phyloP scores from a whole-genome alignment of 2,888 invertebrate genomes.

The Phengaris alcon region DNA sequence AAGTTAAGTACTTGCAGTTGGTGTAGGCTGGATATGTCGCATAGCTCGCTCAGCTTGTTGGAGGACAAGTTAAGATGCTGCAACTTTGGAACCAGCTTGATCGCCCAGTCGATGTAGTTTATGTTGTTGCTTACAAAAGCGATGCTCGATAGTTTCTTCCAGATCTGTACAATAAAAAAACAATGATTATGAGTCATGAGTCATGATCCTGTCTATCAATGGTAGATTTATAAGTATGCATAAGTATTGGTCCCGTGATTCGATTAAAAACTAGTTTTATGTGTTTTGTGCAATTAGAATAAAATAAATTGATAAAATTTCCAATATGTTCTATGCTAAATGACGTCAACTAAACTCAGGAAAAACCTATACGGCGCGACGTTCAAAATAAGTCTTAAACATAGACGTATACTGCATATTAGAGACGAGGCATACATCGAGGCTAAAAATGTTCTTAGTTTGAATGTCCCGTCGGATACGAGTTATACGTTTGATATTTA shows the following conservation, averaged over 20 bases:
- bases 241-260: no score
- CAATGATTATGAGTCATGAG: background rate
- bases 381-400: no score
- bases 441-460: no score
- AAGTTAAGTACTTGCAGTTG: constrained; percentile 87
- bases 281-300: background rate
- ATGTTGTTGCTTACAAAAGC: constrained; percentile 90
- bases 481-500: no score
- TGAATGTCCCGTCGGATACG: no score
- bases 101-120: constrained; percentile 87
- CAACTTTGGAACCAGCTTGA: constrained; percentile 86
- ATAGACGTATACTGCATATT: no score
- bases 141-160: constrained; percentile 84
- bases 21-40: constrained; percentile 88
- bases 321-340: background rate
- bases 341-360: background rate
- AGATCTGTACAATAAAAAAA: constrained; percentile 73
- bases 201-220: background rate
- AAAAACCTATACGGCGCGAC: background rate
- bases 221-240: background rate
- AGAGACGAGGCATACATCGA: no score
- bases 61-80: constrained; percentile 86
- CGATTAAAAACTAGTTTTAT: background rate
- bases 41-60: constrained; percentile 86
- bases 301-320: background rate